Conservation (phyloP, 2,888 invertebrate species). For the Stenodera caucasica region DNA sequence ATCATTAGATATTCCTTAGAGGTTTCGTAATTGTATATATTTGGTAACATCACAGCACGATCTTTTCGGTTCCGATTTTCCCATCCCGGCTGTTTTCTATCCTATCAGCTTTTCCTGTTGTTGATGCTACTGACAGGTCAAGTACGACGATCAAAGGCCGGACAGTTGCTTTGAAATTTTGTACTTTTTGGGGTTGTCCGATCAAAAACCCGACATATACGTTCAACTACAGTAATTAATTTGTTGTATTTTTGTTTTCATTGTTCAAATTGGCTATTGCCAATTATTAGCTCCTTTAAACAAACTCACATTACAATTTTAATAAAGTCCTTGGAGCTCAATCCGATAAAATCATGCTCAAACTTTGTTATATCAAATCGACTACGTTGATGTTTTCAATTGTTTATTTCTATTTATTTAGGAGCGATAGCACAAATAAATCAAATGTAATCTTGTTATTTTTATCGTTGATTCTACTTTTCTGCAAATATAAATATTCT, state of each 20-base stretch:
- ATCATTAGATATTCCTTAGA: slow-evolving; percentile 22
- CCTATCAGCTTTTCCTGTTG: background rate
- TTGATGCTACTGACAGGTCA: slow-evolving; percentile 17
- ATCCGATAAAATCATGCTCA: no score
- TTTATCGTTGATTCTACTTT: background rate
- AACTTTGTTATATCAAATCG: background rate
- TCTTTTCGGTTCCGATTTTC: slow-evolving; percentile 7
- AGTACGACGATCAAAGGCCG: slow-evolving; percentile 20
- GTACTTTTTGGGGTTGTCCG: background rate
- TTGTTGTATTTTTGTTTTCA: slow-evolving; percentile 5
- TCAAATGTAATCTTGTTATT: background rate
- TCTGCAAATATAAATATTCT: background rate
- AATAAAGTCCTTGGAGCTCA: background rate
- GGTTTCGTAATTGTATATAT: slow-evolving; percentile 20
- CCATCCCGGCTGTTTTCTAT: background rate
- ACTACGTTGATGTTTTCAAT: background rate
- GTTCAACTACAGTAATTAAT: slow-evolving; percentile 22
- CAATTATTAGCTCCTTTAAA: no score
- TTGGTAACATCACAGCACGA: slow-evolving; percentile 11
- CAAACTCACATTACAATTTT: background rate
- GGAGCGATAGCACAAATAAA: background rate
- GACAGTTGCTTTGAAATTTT: slow-evolving; percentile 19
- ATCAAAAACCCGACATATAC: no score
- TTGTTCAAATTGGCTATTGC: no score
- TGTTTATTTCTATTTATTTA: slow-evolving; percentile 6